Evolutionary conservation across 2,888 invertebrate species (phyloP), one percentile per base, ranked within the genome.

Genomic region (Parthenolecanium corni): DNA sequence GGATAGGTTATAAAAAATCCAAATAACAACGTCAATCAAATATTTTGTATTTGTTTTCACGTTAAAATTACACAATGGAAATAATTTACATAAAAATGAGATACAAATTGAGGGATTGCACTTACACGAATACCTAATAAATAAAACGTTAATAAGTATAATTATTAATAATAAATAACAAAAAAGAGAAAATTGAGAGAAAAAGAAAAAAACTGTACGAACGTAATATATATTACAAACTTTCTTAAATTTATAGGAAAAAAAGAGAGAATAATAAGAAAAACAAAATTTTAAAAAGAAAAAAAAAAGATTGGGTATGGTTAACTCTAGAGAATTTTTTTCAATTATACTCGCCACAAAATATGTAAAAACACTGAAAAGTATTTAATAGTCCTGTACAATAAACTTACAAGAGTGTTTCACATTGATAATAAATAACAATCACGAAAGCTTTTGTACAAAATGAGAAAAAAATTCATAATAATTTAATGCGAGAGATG

Each of bases 1-100:
- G 9, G 31, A 31, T 9, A 31, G 4, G 9, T 6, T 31, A 21
- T 14, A 23, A 49, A 20, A 49, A 23, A 49, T 46, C 2, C 21
- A 49, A 21, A 49, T n/a, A 12, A 49, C 49, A 20, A 21, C 5
- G 51, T 61, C 49, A 51, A 61, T 61, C 61, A 61, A 61, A 61
- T 61, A 61, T 61, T 61, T 51, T 61, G 51, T 61, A 61, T 61
- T 61, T 61, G 61, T 57, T 61, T 51, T 25, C 36, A 31, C 38
- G 23, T 61, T 61, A 61, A 61, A 61, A 61, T 49, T 61, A 61
- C 51, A 61, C 51, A 49, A 61, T 31, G 61, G 51, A 61, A 61
- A 61, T 61, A 61, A 61, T 61, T 61, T 61, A 61, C 61, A 61
- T 61, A 61, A 38, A 61, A 61, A 61, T 61, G 61, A 61, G 61